Evolutionary conservation across 2,113 vertebrate genomes (phyloP).

Genomic region (Pithys albifrons): DNA sequence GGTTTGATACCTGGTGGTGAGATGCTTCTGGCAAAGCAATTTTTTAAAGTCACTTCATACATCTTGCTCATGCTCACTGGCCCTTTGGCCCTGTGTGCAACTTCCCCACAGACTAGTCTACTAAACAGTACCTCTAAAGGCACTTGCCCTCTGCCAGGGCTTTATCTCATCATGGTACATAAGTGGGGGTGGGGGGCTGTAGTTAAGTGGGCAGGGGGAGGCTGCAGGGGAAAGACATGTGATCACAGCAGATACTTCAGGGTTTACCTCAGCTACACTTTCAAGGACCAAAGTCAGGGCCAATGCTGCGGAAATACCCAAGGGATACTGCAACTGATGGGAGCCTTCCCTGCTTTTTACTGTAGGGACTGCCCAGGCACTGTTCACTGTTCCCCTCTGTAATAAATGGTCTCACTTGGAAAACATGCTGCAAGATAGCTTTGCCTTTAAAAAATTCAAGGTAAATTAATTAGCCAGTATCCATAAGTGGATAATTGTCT

Average conservation of each 20-base stretch:
- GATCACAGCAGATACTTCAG: not conserved
- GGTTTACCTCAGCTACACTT: not conserved
- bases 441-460: not conserved
- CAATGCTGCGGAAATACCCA: rapidly evolving
- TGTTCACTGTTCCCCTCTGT: not conserved
- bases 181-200: no score
- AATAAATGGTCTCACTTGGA: not conserved
- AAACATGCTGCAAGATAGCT: not conserved
- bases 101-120: not conserved
- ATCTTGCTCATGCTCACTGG: not conserved
- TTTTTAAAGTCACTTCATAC: not conserved
- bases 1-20: not conserved
- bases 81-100: not conserved
- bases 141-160: not conserved
- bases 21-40: not conserved
- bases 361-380: not conserved
- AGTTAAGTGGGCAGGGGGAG: not conserved
- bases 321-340: not conserved
- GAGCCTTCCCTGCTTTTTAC: not conserved
- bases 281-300: not conserved
- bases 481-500: not conserved
- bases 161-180: not conserved
- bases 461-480: not conserved
- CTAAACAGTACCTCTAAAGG: not conserved
- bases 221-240: rapidly evolving